phyloP scores from a whole-genome alignment of 2,797 vertebrate species.

The Cottoperca gobio region DNA sequence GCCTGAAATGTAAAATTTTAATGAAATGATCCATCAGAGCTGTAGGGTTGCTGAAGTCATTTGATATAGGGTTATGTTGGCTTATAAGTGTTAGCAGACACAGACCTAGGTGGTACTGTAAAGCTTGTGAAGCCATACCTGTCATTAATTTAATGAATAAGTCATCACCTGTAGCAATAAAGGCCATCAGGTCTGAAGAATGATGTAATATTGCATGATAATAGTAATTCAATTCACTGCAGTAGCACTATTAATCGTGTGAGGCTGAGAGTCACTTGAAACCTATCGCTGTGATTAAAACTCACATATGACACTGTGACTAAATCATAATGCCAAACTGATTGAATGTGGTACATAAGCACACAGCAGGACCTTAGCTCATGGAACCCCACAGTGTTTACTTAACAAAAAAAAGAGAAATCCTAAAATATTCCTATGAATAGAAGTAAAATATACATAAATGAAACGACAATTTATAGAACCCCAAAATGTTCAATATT shows the following conservation, averaged over 20 bases:
- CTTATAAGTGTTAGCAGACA: neutral
- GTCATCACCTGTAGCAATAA: conserved; percentile 18
- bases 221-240: conserved; percentile 36
- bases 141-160: conserved; percentile 30
- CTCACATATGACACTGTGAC: neutral
- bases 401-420: neutral
- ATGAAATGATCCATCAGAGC: neutral
- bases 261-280: conserved; percentile 21
- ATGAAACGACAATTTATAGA: neutral
- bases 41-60: conserved; percentile 1
- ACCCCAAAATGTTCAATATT: too few relatives aligned
- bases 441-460: neutral
- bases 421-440: neutral
- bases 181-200: conserved; percentile 32
- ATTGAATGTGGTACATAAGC: neutral
- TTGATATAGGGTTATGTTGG: neutral
- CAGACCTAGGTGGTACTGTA: neutral
- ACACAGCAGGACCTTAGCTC: conserved; percentile 7
- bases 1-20: conserved; percentile 3
- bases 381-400: neutral
- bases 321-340: neutral
- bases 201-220: conserved; percentile 36
- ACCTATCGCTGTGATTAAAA: conserved; percentile 19
- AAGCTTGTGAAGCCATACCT: conserved; percentile 8
- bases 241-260: conserved; percentile 30